Base-by-base conservation (phyloP, 2,888 invertebrate species). In the Pristionchus japonicus region DNA sequence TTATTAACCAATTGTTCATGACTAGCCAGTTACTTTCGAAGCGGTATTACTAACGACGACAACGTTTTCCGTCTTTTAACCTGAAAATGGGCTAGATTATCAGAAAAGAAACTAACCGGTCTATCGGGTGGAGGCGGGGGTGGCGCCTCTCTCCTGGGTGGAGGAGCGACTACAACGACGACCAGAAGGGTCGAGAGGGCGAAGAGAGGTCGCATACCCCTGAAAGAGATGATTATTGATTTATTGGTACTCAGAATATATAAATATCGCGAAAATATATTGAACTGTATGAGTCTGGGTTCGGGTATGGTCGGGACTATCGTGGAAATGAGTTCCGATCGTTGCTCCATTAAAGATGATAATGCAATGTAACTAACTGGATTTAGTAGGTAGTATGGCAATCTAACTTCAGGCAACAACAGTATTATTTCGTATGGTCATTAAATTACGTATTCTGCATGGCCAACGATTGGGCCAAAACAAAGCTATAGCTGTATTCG, bases 191-290 rank as follows among this genome's bases (percentile, higher is more conserved):
- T 13, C 43, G 64, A 40, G 27, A 40, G n/a, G 15, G 64, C 1
- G 34, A 64, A 31, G 27, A 85, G 85, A 57, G 85, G 40, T 40
- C 85, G 85, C 85, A 85, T 85, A 57, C 85, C 85, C 64, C 43
- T 43, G 77, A 37, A 70, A n/a, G n/a, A n/a, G n/a, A n/a, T n/a
- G n/a, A n/a, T n/a, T n/a, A n/a, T n/a, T n/a, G n/a, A n/a, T n/a
- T n/a, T n/a, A n/a, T n/a, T n/a, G n/a, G n/a, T n/a, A n/a, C n/a
- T n/a, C n/a, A n/a, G n/a, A n/a, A n/a, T n/a, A n/a, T n/a, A n/a
- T n/a, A n/a, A n/a, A n/a, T n/a, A n/a, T n/a, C n/a, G n/a, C n/a
- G n/a, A n/a, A n/a, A n/a, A n/a, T n/a, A n/a, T n/a, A n/a, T n/a
- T n/a, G n/a, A 3, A 31, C 64, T n/a, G 74, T 17, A 37, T 17